Percentiles rank a stretch among this genome's conserved stretches.
Evolutionary conservation across 2,888 invertebrate species (phyloP).

Genomic region (Scaptomyza polygonia): DNA sequence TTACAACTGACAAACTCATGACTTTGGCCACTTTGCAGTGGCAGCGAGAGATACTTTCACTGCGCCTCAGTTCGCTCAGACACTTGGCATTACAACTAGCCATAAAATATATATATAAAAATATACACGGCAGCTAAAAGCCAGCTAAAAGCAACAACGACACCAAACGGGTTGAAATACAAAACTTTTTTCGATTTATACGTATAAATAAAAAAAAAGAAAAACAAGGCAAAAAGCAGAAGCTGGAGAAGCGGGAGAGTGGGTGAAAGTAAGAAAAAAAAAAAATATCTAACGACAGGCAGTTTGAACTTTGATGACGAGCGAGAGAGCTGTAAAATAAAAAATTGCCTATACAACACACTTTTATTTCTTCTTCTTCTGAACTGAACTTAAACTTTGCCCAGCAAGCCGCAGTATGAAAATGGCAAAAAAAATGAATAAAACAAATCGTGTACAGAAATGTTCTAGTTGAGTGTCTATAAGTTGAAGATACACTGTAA

Average conservation of each 20-base stretch:
- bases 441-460: too few relatives aligned
- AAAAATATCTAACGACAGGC: slow-evolving; percentile 58
- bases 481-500: neutral
- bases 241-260: neutral
- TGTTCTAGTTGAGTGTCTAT: neutral
- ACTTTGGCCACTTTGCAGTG: slow-evolving; percentile 41
- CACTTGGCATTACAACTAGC: slow-evolving; percentile 66
- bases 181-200: slow-evolving; percentile 75
- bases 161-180: slow-evolving; percentile 2
- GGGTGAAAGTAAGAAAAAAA: too few relatives aligned
- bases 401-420: slow-evolving; percentile 5
- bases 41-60: slow-evolving; percentile 36
- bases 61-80: slow-evolving; percentile 6
- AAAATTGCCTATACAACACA: slow-evolving; percentile 40
- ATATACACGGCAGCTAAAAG: slow-evolving; percentile 47
- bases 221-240: slow-evolving; percentile 38
- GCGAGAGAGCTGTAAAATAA: slow-evolving; percentile 51
- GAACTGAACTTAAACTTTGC: slow-evolving; percentile 14
- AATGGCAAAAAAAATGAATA: neutral
- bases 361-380: slow-evolving; percentile 15
- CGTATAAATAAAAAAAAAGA: slow-evolving; percentile 67
- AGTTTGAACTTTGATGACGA: slow-evolving; percentile 76
- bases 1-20: slow-evolving; percentile 42
- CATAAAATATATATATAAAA: slow-evolving; percentile 65
- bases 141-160: slow-evolving; percentile 19